Evolutionary conservation across 2,888 invertebrate genomes (phyloP).

Genomic region (Apeira syringaria): DNA sequence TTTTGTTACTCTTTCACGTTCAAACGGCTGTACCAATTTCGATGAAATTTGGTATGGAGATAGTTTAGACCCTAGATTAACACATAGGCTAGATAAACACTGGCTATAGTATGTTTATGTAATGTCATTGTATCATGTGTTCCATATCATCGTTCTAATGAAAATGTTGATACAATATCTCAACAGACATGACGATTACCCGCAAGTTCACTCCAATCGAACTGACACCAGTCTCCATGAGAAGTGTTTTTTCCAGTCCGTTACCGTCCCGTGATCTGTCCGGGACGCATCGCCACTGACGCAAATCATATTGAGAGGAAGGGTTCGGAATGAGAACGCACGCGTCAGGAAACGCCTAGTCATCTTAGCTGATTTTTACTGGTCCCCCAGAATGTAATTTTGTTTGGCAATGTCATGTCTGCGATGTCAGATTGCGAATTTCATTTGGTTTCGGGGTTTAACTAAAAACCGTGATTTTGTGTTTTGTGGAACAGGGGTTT

Average conservation of each 20-base stretch:
- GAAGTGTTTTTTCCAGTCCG: conserved; percentile 82
- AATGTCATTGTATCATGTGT: too few species aligned
- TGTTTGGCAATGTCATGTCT: conserved; percentile 36
- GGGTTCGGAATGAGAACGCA: conserved; percentile 72
- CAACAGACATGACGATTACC: conserved; percentile 6
- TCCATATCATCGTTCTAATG: too few species aligned
- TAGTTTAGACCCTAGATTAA: too few species aligned
- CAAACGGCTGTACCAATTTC: too few species aligned
- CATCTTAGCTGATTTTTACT: conserved; percentile 72
- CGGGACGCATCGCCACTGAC: conserved; percentile 79
- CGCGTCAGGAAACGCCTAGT: conserved; percentile 60
- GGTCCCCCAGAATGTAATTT: conserved; percentile 36
- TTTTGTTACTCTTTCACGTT: too few species aligned
- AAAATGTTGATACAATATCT: too few species aligned
- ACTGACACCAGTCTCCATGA: conserved; percentile 70
- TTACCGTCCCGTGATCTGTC: conserved; percentile 81
- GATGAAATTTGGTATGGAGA: too few species aligned
- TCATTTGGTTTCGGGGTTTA: conserved; percentile 24
- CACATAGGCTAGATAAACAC: too few species aligned
- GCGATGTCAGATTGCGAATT: conserved; percentile 34
- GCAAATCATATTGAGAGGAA: conserved; percentile 83
- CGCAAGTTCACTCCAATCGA: conserved; percentile 31
- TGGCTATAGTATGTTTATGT: too few species aligned
- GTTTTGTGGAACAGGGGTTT: background rate
- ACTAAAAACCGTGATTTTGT: conserved; percentile 20